Percentiles rank a stretch among this genome's conserved stretches.
Evolutionary conservation across 2,797 vertebrate genomes (phyloP).

Genomic region (Thunnus albacares): DNA sequence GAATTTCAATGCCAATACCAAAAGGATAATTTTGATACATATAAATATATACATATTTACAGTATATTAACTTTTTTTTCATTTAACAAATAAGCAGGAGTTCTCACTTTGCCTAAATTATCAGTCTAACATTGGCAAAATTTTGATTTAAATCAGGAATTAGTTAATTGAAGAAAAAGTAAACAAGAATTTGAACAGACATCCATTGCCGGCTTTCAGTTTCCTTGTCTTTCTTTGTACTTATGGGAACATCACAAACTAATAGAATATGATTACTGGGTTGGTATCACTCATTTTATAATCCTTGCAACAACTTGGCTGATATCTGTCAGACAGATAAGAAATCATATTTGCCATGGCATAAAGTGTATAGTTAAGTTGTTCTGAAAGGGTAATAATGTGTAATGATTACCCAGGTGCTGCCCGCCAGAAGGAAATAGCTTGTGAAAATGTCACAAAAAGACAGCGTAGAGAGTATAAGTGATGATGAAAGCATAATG

Average conservation of each 20-base stretch:
- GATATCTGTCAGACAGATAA: constrained; percentile 15
- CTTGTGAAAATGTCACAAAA: constrained; percentile 42
- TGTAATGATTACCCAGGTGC: constrained; percentile 30
- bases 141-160: constrained; percentile 11
- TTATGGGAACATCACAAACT: background rate
- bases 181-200: constrained; percentile 13
- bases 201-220: constrained; percentile 1
- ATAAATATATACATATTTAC: background rate
- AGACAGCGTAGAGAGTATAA: constrained; percentile 8
- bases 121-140: background rate
- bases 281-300: background rate
- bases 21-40: constrained; percentile 6
- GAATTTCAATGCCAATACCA: background rate
- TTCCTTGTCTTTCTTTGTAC: background rate
- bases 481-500: constrained; percentile 48
- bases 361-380: constrained; percentile 22
- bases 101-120: constrained; percentile 9
- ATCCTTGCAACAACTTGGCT: constrained; percentile 1
- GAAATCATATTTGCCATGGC: constrained; percentile 4
- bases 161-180: constrained; percentile 5
- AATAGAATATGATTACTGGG: background rate
- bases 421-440: constrained; percentile 31
- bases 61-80: background rate
- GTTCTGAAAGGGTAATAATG: constrained; percentile 21
- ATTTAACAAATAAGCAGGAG: constrained; percentile 13